Evolutionary conservation across 1,140 invertebrate species (phyloP).

Genomic region (Conus ventricosus): DNA sequence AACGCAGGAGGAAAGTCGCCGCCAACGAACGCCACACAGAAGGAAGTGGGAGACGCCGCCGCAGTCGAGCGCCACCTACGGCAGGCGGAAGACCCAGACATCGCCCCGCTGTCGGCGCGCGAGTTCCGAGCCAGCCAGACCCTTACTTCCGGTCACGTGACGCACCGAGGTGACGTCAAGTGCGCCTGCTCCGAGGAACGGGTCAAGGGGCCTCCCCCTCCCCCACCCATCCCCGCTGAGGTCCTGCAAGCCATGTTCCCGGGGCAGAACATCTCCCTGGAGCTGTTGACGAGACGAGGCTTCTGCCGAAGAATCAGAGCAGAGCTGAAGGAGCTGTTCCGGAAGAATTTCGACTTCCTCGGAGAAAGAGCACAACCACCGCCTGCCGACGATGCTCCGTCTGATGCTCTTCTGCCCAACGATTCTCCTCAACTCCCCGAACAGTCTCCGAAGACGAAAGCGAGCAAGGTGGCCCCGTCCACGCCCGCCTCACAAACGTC

Average conservation of each 20-base stretch:
- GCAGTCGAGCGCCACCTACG: background rate
- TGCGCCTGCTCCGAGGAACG: background rate
- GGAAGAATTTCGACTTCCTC: background rate
- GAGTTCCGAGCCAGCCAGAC: background rate
- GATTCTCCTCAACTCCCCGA: background rate
- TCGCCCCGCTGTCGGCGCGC: background rate
- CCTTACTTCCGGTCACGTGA: background rate
- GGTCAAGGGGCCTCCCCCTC: background rate
- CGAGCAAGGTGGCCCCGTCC: background rate
- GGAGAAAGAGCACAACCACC: background rate
- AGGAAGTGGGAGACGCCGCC: background rate
- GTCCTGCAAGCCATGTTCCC: background rate
- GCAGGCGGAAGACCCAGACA: background rate
- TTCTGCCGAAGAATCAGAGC: background rate
- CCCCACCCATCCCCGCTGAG: conserved; percentile 1
- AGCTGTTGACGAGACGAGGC: background rate
- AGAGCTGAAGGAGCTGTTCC: background rate
- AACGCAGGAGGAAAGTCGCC: background rate
- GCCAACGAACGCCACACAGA: background rate
- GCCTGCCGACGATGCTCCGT: background rate
- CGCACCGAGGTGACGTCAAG: background rate
- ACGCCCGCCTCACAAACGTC: background rate
- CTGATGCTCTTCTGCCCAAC: background rate
- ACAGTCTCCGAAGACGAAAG: background rate
- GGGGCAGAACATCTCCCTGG: background rate